Conservation (phyloP, 2,113 vertebrate genomes). For the Tenrec ecaudatus region DNA sequence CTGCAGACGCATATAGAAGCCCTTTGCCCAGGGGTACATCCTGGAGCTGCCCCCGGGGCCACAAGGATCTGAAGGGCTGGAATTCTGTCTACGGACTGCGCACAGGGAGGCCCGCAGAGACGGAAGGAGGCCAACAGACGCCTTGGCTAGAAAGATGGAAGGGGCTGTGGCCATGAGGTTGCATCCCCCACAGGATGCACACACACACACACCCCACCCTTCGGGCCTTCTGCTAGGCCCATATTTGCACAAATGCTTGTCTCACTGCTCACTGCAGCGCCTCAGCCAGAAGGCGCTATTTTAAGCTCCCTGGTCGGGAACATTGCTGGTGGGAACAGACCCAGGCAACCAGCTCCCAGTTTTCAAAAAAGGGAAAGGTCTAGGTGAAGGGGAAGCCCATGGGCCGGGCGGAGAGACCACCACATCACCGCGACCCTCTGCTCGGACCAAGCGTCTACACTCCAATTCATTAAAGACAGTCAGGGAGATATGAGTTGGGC, state of each 20-base stretch:
- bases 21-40: not conserved
- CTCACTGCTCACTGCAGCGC: slow-evolving; percentile 71
- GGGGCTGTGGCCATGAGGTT: not conserved
- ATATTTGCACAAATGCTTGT: slow-evolving; percentile 90
- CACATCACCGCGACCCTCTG: not conserved
- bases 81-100: not conserved
- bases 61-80: not conserved
- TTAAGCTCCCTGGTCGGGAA: slow-evolving; percentile 89
- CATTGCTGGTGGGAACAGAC: slow-evolving; percentile 88
- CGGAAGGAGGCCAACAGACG: not conserved
- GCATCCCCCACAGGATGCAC: slow-evolving; percentile 50
- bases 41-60: not conserved
- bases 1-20: not conserved
- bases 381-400: slow-evolving; percentile 32
- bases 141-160: slow-evolving; percentile 6
- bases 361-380: slow-evolving; percentile 89
- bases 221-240: slow-evolving; percentile 84
- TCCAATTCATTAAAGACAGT: not conserved
- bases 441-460: not conserved
- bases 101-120: not conserved
- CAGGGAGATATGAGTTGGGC: not conserved
- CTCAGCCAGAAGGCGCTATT: slow-evolving; percentile 89
- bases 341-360: slow-evolving; percentile 74
- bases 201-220: not conserved
- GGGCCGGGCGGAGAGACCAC: not conserved